Conservation (phyloP, 2,797 vertebrate genomes). For the Poecilia velifera region DNA sequence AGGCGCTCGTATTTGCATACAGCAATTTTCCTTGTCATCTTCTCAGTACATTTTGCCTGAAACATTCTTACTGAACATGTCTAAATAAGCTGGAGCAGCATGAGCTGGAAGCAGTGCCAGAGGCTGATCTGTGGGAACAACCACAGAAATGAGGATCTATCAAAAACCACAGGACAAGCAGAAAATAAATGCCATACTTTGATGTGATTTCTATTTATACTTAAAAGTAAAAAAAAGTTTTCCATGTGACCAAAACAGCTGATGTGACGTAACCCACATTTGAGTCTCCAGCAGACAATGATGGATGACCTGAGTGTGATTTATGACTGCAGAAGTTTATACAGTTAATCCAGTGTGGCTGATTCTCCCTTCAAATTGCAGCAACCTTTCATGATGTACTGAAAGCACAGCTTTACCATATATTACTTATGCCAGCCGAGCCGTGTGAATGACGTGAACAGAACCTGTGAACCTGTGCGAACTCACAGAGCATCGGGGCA, state of each 20-base stretch:
- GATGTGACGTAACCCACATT: conserved; percentile 17
- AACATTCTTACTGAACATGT: background rate
- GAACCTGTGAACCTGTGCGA: conserved; percentile 5
- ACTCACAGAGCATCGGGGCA: conserved; percentile 96
- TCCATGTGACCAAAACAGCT: conserved; percentile 12
- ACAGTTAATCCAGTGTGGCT: conserved; percentile 6
- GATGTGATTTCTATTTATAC: background rate
- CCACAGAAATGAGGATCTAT: conserved; percentile 17
- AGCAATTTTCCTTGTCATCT: conserved; percentile 11
- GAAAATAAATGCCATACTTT: background rate
- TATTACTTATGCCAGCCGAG: conserved; percentile 29
- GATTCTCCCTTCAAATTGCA: background rate
- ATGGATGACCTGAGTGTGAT: conserved; percentile 30
- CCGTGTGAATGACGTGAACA: conserved; percentile 20
- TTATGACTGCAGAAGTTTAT: conserved; percentile 26
- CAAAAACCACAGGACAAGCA: conserved; percentile 27
- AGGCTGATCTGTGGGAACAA: background rate
- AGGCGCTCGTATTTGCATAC: background rate
- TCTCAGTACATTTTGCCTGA: background rate
- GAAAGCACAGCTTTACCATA: conserved; percentile 21
- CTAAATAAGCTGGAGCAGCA: background rate
- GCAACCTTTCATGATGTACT: conserved; percentile 3
- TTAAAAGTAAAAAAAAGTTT: conserved; percentile 11
- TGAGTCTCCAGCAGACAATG: conserved; percentile 12
- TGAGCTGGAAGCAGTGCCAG: background rate